Conservation (phyloP, 2,888 invertebrate species). For the Proisotoma minuta region DNA sequence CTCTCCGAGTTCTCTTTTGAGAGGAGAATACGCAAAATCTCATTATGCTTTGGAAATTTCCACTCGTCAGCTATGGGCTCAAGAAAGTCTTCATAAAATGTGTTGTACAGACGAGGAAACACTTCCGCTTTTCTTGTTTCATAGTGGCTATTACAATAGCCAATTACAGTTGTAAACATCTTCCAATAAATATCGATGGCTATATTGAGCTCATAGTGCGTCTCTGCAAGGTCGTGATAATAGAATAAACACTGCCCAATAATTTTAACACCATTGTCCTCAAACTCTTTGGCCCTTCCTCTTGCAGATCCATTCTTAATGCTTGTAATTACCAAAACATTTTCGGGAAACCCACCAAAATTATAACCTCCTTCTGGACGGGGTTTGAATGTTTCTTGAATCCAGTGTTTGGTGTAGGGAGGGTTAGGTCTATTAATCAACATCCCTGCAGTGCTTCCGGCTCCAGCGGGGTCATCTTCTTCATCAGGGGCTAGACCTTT, state of each 20-base stretch:
- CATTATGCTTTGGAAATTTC: constrained; percentile 20
- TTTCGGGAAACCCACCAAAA: constrained; percentile 3
- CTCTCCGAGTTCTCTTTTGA: constrained; percentile 16
- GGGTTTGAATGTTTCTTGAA: background rate
- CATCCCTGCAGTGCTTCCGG: too few species aligned
- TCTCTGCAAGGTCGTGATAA: constrained; percentile 27
- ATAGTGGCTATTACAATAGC: constrained; percentile 30
- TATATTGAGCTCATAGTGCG: constrained; percentile 25
- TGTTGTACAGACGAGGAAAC: constrained; percentile 29
- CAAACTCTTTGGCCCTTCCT: background rate
- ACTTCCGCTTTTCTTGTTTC: constrained; percentile 22
- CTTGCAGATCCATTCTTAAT: background rate
- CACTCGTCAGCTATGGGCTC: constrained; percentile 12
- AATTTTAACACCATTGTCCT: background rate
- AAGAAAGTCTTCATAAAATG: constrained; percentile 26
- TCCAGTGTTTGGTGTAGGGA: too few species aligned
- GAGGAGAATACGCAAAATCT: constrained; percentile 15
- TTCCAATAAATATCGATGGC: constrained; percentile 34
- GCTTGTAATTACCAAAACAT: constrained; percentile 5
- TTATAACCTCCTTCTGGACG: background rate
- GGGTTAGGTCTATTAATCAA: too few species aligned
- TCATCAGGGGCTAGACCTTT: too few species aligned
- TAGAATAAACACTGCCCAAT: constrained; percentile 17
- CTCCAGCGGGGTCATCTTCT: too few species aligned
- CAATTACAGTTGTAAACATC: constrained; percentile 28